A percentile compares a stretch with the other conserved stretches of the same genome.
These are phyloP conservation scores for Caenorhabditis sp. DNA, from an alignment of 2,888 invertebrate species.

Conservation along the genomic window DNA sequence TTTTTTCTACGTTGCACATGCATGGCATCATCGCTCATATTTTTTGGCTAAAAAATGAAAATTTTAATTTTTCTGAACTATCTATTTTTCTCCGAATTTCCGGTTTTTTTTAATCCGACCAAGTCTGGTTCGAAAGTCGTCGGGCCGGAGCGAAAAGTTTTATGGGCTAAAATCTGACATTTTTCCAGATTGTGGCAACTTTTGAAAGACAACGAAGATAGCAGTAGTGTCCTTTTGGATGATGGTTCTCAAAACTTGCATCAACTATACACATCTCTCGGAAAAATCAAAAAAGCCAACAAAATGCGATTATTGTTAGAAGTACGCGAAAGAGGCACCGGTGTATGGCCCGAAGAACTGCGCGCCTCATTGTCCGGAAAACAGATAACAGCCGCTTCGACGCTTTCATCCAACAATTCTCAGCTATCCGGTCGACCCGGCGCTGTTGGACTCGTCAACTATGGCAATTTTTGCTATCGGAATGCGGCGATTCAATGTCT, in stretches of 20 bases:
- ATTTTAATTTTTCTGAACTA: no score
- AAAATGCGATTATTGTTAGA: conserved; percentile 58
- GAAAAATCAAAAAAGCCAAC: conserved; percentile 40
- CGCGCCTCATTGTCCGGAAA: conserved; percentile 47
- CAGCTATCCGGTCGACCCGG: conserved; percentile 42
- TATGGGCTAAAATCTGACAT: not conserved
- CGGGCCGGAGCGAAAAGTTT: no score
- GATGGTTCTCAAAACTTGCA: conserved; percentile 43
- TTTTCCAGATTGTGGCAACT: conserved; percentile 41
- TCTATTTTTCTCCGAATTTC: no score
- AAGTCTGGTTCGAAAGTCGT: no score
- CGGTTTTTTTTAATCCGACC: no score
- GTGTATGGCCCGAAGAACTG: conserved; percentile 91
- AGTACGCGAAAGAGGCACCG: conserved; percentile 82
- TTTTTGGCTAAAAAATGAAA: no score
- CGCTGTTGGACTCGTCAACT: conserved; percentile 88
- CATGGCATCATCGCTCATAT: no score
- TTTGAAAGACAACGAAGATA: conserved; percentile 39
- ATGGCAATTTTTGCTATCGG: conserved; percentile 94
- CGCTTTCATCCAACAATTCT: conserved; percentile 27
- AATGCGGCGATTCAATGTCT: conserved; percentile 86
- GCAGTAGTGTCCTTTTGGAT: conserved; percentile 40
- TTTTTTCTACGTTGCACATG: no score
- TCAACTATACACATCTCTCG: conserved; percentile 29
- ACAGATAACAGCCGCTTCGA: conserved; percentile 44